Evolutionary conservation across 2,888 invertebrate genomes (phyloP), one percentile per base, ranked within the genome.

Genomic region (Atherix ibis): DNA sequence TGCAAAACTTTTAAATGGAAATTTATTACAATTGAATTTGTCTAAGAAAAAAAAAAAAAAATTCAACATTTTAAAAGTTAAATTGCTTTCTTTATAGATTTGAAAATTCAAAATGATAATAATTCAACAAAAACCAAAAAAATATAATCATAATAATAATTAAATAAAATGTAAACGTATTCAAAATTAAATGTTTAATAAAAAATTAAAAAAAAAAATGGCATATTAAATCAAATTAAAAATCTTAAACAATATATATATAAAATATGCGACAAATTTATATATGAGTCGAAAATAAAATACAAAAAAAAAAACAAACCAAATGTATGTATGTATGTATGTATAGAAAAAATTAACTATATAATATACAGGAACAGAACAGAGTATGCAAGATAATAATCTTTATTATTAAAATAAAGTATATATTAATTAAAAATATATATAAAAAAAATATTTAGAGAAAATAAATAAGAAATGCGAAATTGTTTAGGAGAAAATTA

Each of bases 1-100:
- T n/a, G n/a, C n/a, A n/a, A n/a, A n/a, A n/a, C n/a, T n/a, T n/a
- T n/a, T n/a, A n/a, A n/a, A n/a, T n/a, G n/a, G n/a, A 36, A 34
- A 39, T 37, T 35, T 31, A 32, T 39, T 36, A 34, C 25, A 32
- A 36, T 37, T 29, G 27, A 34, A 34, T 36, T 25, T 34, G 22
- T 39, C 36, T 31, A 34, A 34, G 15, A 34, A 36, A 29, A 26
- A 27, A 27, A 18, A 31, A 27, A 30, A 28, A 10, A n/a, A n/a
- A n/a, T n/a, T n/a, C n/a, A n/a, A n/a, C n/a, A n/a, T n/a, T n/a
- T n/a, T n/a, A n/a, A n/a, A n/a, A n/a, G n/a, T n/a, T n/a, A n/a
- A n/a, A n/a, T n/a, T n/a, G n/a, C n/a, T n/a, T n/a, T n/a, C n/a
- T n/a, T n/a, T n/a, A n/a, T n/a, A n/a, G n/a, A n/a, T n/a, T n/a